A percentile compares a stretch with the other conserved stretches of the same genome.
phyloP scores from a whole-genome alignment of 2,113 vertebrate species.

The Peromyscus polionotus region DNA sequence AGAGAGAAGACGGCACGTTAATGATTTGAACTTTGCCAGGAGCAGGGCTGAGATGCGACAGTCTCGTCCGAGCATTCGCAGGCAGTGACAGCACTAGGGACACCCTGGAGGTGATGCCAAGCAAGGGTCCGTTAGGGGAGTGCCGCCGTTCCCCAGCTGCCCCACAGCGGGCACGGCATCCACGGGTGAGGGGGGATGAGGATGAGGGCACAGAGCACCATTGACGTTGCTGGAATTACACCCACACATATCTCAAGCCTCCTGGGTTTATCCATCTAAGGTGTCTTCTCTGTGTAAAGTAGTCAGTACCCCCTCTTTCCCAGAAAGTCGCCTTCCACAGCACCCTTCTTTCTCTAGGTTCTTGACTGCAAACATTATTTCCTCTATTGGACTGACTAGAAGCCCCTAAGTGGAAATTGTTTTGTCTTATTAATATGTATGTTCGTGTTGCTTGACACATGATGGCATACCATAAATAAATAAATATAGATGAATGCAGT shows the following conservation, averaged over 20 bases:
- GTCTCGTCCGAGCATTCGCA: not conserved
- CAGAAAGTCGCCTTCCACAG: not conserved
- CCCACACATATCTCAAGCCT: not conserved
- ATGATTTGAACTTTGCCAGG: not conserved
- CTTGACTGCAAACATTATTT: not conserved
- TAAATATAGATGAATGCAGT: not conserved
- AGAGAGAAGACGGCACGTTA: not conserved
- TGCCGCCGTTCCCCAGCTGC: not conserved
- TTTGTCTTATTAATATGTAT: not conserved
- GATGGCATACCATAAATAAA: not conserved
- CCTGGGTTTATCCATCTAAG: not conserved
- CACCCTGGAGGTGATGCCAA: not conserved
- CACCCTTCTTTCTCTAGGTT: not conserved
- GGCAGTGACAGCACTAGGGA: not conserved
- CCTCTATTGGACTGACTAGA: not conserved
- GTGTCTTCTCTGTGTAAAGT: not conserved
- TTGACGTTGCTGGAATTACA: not conserved
- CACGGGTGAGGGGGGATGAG: accelerated
- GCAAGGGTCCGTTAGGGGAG: not conserved
- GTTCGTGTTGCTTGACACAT: not conserved
- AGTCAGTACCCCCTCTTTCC: too few species aligned
- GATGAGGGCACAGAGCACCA: not conserved
- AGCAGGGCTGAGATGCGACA: not conserved
- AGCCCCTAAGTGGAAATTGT: not conserved
- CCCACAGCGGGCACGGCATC: not conserved